Percentiles rank a stretch among this genome's conserved stretches.
Conservation (phyloP, 2,113 vertebrate species). For the Corynorhinus townsendii region DNA sequence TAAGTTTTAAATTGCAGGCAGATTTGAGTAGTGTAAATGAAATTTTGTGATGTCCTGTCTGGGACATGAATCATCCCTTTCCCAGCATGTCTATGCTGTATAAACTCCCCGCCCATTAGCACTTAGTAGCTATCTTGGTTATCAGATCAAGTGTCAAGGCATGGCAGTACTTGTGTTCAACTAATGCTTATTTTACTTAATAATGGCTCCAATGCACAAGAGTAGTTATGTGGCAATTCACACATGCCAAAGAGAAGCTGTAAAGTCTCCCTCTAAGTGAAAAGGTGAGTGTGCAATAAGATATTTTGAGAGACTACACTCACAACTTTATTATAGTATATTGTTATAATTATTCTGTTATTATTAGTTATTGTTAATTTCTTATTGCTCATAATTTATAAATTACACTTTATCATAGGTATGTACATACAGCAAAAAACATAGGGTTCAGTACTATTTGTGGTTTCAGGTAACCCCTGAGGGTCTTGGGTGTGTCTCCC, state of each 20-base stretch:
- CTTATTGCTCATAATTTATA: not conserved
- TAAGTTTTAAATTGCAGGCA: not conserved
- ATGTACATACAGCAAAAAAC: not conserved
- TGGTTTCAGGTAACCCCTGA: not conserved
- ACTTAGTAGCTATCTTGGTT: not conserved
- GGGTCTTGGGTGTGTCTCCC: not conserved
- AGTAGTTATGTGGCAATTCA: not conserved
- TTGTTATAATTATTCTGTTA: not conserved
- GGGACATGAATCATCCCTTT: too few species aligned
- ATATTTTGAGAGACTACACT: not conserved
- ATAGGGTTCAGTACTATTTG: not conserved
- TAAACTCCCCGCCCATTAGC: not conserved
- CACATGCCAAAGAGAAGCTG: not conserved
- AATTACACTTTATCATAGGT: not conserved
- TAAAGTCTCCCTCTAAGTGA: not conserved
- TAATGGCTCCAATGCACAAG: not conserved
- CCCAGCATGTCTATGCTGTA: not conserved
- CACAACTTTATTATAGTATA: not conserved
- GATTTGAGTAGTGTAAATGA: not conserved
- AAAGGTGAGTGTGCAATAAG: not conserved
- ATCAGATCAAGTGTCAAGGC: not conserved
- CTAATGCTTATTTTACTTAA: not conserved
- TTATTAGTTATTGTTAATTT: not conserved
- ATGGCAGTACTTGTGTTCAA: not conserved
- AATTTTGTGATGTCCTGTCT: not conserved